Evolutionary conservation across 2,888 invertebrate genomes (phyloP), one percentile per base, ranked within the genome.

Genomic region (Stenotaenia linearis): DNA sequence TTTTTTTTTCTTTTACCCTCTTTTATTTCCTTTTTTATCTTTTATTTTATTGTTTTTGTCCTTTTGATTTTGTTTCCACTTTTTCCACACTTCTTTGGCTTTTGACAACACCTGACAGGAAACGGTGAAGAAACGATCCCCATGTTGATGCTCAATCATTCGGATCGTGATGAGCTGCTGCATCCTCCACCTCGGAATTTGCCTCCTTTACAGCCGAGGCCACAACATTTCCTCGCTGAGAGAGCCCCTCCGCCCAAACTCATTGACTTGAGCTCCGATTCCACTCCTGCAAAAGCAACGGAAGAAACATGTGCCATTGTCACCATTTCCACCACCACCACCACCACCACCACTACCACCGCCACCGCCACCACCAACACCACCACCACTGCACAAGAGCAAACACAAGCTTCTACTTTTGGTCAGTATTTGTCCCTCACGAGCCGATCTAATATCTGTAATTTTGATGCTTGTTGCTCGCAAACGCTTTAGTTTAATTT

Each of bases 61-160:
- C 69, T 75, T 35, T 75, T 35, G 76, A 23, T 37, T 40, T 77
- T 77, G 37, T 77, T 45, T 77, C 40, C 37, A 45, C 40, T 40
- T 77, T 75, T 76, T 77, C 35, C 37, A 77, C 77, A 45, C 37
- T 45, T 45, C 23, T 45, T 76, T 40, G 76, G 45, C 18, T 77
- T 37, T 25, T 45, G 77, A 28, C 77, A 37, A 75, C 35, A 32
- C 30, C 21, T 37, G 76, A 45, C 61, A 81, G 81, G 80, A 50
- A 81, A 81, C 69, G 81, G 81, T 18, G 81, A 81, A 79, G 81
- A 81, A 79, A 81, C 81, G 23, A 81, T 81, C 28, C 81, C 81
- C 18, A 81, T 81, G 81, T 74, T 81, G 81, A 81, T 81, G 81
- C 78, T 81, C 37, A 81, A 81, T 75, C 81, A 81, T 77, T 81